Percentiles rank a stretch among this genome's conserved stretches.
These are phyloP conservation scores for Mellivora capensis DNA, from an alignment of 2,113 vertebrate species.

Conservation along the genomic window DNA sequence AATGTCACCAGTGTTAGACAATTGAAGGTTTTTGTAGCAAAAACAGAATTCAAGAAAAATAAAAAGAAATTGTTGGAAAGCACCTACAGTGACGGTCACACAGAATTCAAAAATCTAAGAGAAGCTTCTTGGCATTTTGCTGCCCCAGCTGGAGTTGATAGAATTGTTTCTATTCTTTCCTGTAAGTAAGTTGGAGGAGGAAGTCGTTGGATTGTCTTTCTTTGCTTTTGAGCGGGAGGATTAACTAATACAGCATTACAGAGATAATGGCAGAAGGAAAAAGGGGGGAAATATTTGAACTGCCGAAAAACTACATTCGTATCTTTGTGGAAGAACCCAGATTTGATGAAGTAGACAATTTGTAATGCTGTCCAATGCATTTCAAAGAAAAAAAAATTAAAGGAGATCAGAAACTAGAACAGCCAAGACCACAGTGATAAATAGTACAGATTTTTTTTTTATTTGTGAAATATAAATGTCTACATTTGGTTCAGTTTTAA, in stretches of 20 bases:
- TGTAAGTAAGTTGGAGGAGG: slow-evolving; percentile 45
- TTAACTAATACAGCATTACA: slow-evolving; percentile 48
- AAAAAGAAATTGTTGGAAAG: slow-evolving; percentile 47
- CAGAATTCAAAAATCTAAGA: slow-evolving; percentile 11
- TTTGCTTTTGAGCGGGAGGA: slow-evolving; percentile 55
- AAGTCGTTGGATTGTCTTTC: slow-evolving; percentile 48
- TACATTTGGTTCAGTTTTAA: neutral
- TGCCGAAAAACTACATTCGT: slow-evolving; percentile 9
- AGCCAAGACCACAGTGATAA: neutral
- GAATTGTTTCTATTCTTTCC: slow-evolving; percentile 68
- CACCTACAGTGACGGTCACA: neutral
- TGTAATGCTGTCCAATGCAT: neutral
- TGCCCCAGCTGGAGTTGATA: slow-evolving; percentile 45
- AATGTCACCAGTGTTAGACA: slow-evolving; percentile 46
- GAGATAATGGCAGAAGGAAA: neutral
- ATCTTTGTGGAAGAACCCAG: neutral
- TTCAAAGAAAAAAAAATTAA: neutral
- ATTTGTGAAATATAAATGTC: neutral
- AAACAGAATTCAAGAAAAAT: slow-evolving; percentile 54
- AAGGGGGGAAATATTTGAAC: neutral
- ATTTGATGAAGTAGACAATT: slow-evolving; percentile 7
- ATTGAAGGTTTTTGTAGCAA: slow-evolving; percentile 25
- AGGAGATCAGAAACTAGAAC: neutral
- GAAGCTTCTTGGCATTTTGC: slow-evolving; percentile 51
- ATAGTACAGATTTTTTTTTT: neutral